Conservation (phyloP, 2,888 invertebrate genomes). For the Lithophane socia region DNA sequence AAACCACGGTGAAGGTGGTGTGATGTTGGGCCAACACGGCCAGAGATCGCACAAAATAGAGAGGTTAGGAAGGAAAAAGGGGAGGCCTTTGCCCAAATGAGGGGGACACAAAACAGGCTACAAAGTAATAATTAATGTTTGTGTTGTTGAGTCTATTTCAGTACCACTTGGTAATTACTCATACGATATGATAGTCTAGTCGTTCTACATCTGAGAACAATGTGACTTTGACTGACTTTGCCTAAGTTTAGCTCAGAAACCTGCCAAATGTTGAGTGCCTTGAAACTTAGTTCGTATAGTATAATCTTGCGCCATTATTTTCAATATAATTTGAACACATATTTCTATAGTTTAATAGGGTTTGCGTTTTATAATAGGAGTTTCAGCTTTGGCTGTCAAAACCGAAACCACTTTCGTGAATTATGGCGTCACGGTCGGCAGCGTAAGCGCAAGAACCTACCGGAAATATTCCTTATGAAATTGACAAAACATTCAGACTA, state of each 20-base stretch:
- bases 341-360: constrained; percentile 11
- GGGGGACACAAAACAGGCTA: background rate
- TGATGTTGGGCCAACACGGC: background rate
- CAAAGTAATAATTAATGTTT: no score
- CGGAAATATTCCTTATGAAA: background rate
- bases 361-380: constrained; percentile 6
- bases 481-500: background rate
- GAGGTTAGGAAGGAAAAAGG: background rate
- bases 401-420: constrained; percentile 17
- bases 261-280: constrained; percentile 2
- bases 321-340: constrained; percentile 1
- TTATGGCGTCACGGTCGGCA: constrained; percentile 22
- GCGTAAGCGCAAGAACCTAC: background rate
- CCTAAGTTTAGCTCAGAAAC: background rate
- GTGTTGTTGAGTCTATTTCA: background rate
- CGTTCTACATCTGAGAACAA: constrained; percentile 1
- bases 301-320: background rate
- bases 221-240: constrained; percentile 26
- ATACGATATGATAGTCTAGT: background rate
- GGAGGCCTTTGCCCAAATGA: background rate
- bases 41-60: background rate
- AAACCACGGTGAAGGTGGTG: background rate
- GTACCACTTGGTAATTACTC: background rate
- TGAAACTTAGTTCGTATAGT: constrained; percentile 14
- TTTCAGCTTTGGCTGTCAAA: constrained; percentile 39